A percentile compares a stretch with the other conserved stretches of the same genome.
Conservation (phyloP, 2,113 vertebrate species). For the Callospermophilus lateralis region DNA sequence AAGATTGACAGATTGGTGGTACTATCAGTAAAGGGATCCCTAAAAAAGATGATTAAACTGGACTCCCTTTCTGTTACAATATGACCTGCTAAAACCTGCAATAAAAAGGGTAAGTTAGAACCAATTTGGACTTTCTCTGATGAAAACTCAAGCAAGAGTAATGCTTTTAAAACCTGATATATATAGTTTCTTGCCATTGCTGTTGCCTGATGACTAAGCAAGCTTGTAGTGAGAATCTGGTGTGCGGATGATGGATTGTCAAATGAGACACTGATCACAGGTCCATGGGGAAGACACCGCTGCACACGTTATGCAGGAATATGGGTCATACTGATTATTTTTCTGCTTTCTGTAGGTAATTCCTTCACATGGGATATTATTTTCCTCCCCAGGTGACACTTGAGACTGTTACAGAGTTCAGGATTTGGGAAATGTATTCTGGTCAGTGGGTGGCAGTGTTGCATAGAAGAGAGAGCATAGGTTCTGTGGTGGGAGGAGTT, state of each 20-base stretch:
- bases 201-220: too few species aligned
- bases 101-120: not conserved
- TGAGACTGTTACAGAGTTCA: not conserved
- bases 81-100: not conserved
- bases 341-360: not conserved
- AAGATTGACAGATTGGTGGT: not conserved
- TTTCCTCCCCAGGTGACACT: not conserved
- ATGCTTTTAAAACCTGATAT: not conserved
- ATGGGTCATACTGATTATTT: not conserved
- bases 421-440: not conserved
- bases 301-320: rapidly evolving
- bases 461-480: not conserved
- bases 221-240: not conserved
- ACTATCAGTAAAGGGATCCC: not conserved
- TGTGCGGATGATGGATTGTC: not conserved
- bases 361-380: not conserved
- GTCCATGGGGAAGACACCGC: too few species aligned
- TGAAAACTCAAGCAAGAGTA: not conserved
- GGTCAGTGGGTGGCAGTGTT: constrained; percentile 68
- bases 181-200: rapidly evolving
- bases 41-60: not conserved
- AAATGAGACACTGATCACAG: rapidly evolving
- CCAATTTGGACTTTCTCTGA: not conserved
- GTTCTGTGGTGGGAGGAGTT: rapidly evolving
- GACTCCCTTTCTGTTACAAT: not conserved